Evolutionary conservation across 2,113 vertebrate genomes (phyloP), one percentile per base, ranked within the genome.

Genomic region (Lepidothrix coronata): DNA sequence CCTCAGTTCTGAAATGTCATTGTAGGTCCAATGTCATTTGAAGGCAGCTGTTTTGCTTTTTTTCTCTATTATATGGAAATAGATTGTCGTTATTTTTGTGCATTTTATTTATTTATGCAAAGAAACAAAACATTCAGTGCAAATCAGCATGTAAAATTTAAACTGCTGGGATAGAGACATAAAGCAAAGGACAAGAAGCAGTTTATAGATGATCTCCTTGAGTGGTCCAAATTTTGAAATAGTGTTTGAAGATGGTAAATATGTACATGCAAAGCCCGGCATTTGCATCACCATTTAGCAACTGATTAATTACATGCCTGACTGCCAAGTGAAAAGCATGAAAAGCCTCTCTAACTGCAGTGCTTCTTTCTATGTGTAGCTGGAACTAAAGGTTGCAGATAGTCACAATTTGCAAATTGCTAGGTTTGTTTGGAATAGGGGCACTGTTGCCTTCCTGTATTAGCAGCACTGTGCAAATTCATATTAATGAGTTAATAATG

Each of bases 21-120:
- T 51, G 4, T 11, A 59, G 61, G 51, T 80, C 88, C 79, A 89
- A 27, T 78, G 83, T 96, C 88, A 94, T 41, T 4, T 67, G 57
- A 88, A 94, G 63, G 63, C 33, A 46, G 20, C 31, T 88, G 44
- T 59, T 92, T 86, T 92, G 61, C 83, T 62, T 89, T 78, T 54
- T 17, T 94, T 91, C 88, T 67, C 63, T 70, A 59, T 86, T 93
- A 65, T 61, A 86, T 54, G 65, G 57, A 86, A 94, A 88, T 71
- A 43, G 67, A 79, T 80, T 65, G 61, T 75, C 94, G 59, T 72
- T 88, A 46, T 84, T 93, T 92, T 67, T 71, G 59, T 78, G 57
- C 20, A 5, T 77, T 96, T 92, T 84, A 68, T 70, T 95, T 96
- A 80, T 94, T 95, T 94, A 92, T 94, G 85, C 79, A 88, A 61